A percentile compares a stretch with the other conserved stretches of the same genome.
phyloP scores from a whole-genome alignment of 1,140 invertebrate species.

The Sarcophaga peregrina region DNA sequence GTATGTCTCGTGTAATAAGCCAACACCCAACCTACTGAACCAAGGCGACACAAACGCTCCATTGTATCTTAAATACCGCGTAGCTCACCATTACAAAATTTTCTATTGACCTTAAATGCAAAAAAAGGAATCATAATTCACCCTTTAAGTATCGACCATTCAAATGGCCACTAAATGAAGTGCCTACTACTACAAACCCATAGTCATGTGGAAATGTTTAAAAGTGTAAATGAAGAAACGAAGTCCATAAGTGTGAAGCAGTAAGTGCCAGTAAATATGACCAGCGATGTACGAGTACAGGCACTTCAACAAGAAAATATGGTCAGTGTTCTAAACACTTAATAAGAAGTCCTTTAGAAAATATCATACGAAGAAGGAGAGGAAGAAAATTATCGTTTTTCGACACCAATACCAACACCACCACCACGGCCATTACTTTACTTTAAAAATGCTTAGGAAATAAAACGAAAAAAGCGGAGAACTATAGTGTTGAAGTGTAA shows the following conservation, averaged over 20 bases:
- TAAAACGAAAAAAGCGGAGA: neutral
- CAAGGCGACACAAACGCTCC: too few relatives aligned
- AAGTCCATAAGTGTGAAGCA: neutral
- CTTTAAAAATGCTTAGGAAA: too few relatives aligned
- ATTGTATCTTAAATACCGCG: too few relatives aligned
- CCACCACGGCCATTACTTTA: too few relatives aligned
- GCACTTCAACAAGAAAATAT: neutral
- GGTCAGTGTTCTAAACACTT: conserved; percentile 5
- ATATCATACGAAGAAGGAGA: too few relatives aligned
- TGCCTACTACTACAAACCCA: neutral
- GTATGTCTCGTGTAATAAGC: too few relatives aligned
- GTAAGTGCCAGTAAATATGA: neutral
- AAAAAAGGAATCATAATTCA: neutral
- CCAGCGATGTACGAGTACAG: neutral
- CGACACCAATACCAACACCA: too few relatives aligned
- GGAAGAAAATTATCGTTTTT: too few relatives aligned
- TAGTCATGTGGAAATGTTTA: neutral
- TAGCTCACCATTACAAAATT: too few relatives aligned
- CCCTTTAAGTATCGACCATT: neutral
- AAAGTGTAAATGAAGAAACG: too few relatives aligned
- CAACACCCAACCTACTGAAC: too few relatives aligned
- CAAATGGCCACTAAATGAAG: conserved; percentile 1
- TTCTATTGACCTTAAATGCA: too few relatives aligned
- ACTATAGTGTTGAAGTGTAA: neutral
- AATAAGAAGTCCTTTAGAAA: neutral